Evolutionary conservation across 1,140 invertebrate species (phyloP), one percentile per base, ranked within the genome.

Genomic region (Drosophila melanica): DNA sequence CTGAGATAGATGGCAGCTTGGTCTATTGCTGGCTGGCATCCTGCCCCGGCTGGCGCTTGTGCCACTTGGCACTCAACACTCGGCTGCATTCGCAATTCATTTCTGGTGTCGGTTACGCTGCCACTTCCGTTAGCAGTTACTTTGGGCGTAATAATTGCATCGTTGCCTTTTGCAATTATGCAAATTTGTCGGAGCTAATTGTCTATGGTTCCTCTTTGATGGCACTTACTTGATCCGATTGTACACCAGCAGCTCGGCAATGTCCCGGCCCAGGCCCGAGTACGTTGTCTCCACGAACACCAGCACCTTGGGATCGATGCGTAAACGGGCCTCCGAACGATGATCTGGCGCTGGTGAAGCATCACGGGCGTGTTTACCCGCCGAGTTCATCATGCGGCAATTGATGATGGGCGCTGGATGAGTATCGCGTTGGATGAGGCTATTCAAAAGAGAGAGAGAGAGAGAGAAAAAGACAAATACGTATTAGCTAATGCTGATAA

Each of bases 221-320:
- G 55, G 59, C 60, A 94, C 95, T 95, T 93, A 98, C 96, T 98
- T 97, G 90, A 98, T 98, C 81, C 98, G 94, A 92, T 97, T 98
- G 90, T 98, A 96, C 86, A 98, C 97, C 50, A 99, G 94, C 44
- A 98, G 93, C 92, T 97, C 97, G n/a, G 96, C 96, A 82, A 99
- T 98, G 91, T 98, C 97, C 78, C 95, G 94, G 41, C 98, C 98
- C n/a, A 98, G 93, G 73, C 95, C 94, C 3, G 97, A 98, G 92
- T 98, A 98, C 44, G 97, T 96, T 12, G 97, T 98, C 93, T 99
- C 98, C n/a, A 98, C 97, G 92, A 99, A 97, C 63, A 99, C 96
- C 69, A 99, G 93, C 68, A 98, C 97, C 92, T 98, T 98, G 30
- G 97, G 95, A 93, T 98, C 97, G 90, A 98, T 97, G 58, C 96